phyloP scores from a whole-genome alignment of 2,113 vertebrate genomes.

The Hydrolagus affinis region DNA sequence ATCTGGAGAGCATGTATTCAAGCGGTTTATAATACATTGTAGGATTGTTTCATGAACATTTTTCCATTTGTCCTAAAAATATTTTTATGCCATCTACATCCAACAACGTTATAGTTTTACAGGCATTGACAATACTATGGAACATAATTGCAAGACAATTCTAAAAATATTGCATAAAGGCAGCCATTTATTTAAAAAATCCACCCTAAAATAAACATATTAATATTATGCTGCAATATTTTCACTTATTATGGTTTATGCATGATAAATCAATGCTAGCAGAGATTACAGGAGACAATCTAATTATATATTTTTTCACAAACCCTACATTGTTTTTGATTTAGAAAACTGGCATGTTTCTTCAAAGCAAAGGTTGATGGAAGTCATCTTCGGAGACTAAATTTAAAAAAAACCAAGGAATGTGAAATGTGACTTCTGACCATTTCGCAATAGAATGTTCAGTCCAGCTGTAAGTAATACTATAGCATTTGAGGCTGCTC shows the following conservation, averaged over 20 bases:
- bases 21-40: too few relatives aligned
- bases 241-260: not conserved
- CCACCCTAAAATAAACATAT: not conserved
- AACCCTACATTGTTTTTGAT: too few relatives aligned
- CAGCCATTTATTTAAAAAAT: too few relatives aligned
- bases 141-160: too few relatives aligned
- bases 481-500: not conserved
- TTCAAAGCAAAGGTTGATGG: not conserved
- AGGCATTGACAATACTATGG: too few relatives aligned
- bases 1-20: too few relatives aligned
- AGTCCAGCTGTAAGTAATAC: not conserved
- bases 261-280: not conserved
- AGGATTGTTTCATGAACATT: too few relatives aligned
- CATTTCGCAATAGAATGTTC: not conserved
- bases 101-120: too few relatives aligned
- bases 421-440: conserved; percentile 15
- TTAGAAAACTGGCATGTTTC: conserved; percentile 11
- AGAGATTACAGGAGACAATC: not conserved
- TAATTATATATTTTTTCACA: not conserved
- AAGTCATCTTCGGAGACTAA: not conserved
- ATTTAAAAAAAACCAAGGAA: conserved; percentile 3
- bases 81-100: too few relatives aligned
- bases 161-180: too few relatives aligned
- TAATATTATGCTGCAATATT: not conserved
- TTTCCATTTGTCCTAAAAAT: too few relatives aligned